Base-by-base conservation (phyloP, 2,888 invertebrate genomes). In the Sicus ferrugineus region DNA sequence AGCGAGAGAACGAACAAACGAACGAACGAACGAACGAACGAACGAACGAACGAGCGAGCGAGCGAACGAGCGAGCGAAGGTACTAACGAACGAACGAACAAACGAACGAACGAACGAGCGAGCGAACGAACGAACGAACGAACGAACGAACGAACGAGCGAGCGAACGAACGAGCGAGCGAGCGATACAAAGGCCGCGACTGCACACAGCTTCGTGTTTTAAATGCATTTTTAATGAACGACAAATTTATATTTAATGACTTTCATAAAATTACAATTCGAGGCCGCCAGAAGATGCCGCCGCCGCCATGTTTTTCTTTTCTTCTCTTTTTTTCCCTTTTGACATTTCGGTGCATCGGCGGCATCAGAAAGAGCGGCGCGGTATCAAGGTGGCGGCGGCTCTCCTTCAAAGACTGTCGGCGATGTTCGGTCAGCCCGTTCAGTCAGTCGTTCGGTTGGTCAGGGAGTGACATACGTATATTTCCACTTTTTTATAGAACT, bases 231-330 rank as follows among this genome's bases (percentile, higher is more conserved):
- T 73, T 74, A 76, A 75, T 75, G 74, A 76, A 77, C 78, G 79
- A 84, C 84, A 84, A 84, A 84, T 84, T 84, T 84, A 84, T 84
- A 84, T 84, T 83, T 84, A 84, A 84, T 84, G 84, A 84, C 80
- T 79, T 74, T 82, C 82, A 84, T 84, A 84, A 84, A 84, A 83
- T 83, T 84, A 84, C 80, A 84, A 83, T 83, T 83, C 83, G 83
- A 83, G 83, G 77, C 79, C n/a, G n/a, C n/a, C n/a, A 78, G 81
- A 82, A 78, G 75, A 77, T 64, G 73, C 78, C 78, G 78, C 78
- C 79, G 79, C 78, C 64, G 76, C 79, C 67, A 59, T 56, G 48
- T 30, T 62, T 38, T 46, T 63, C 3, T 21, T 4, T 0, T 42
- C 23, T 26, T 61, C 23, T 16, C 21, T 23, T 61, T 61, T 19